Base-by-base conservation (phyloP, 2,113 vertebrate species). In the Calyptommatus sinebrachiatus region DNA sequence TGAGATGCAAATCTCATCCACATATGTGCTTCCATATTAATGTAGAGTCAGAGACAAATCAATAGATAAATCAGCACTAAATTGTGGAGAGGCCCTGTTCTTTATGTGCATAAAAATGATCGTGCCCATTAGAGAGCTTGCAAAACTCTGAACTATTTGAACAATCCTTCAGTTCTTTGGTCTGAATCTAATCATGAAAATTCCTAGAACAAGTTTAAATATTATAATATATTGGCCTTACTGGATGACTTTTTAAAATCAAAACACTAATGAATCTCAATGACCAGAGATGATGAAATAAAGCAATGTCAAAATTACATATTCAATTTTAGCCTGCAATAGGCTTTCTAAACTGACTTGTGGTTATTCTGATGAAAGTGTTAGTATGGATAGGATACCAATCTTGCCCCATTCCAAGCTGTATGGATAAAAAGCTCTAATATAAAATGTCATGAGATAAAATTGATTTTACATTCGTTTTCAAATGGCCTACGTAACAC, bases 341-440 rank as follows among this genome's bases (percentile, higher is more conserved):
- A 73, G 0, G 0, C 41, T 71, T 80, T 24, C n/a, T 73, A 60
- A 16, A 28, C 46, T 84, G 68, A 75, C 21, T 66, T 79, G 8
- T 26, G 1, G 29, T 63, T 53, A 65, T 6, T 71, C 7, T 81
- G 28, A 65, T 26, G 75, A 69, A 62, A 63, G 50, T 76, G 8
- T 31, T 60, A 83, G 73, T 1, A 2, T 53, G 18, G 1, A 28
- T 73, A 60, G 76, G n/a, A 53, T 18, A 60, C 68, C 65, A 84
- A 83, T 48, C 24, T 78, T 72, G 45, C 78, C n/a, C 63, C 26
- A 68, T 46, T 81, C 20, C 82, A 80, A 76, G 86, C 71, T 24
- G 60, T n/a, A 69, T 1, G 29, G 85, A 60, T 57, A 83, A 61
- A 77, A 53, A 2, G 14, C 7, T 69, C 53, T 46, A 75, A 73